phyloP scores from a whole-genome alignment of 2,888 invertebrate genomes.

The Oegoconia quadripuncta region DNA sequence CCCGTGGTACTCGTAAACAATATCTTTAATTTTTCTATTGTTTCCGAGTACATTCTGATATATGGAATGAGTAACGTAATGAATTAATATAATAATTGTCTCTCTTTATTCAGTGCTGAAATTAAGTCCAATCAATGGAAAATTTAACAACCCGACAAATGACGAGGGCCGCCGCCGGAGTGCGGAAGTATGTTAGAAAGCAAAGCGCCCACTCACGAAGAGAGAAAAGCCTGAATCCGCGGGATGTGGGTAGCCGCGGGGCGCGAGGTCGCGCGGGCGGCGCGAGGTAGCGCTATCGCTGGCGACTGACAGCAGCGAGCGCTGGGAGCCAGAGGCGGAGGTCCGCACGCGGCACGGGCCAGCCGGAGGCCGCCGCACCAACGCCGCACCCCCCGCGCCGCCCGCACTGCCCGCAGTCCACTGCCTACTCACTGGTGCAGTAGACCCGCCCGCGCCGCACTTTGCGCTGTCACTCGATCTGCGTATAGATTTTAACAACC shows the following conservation, averaged over 20 bases:
- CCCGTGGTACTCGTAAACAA: constrained; percentile 62
- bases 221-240: constrained; percentile 72
- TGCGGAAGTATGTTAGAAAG: constrained; percentile 68
- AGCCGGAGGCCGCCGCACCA: constrained; percentile 47
- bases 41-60: constrained; percentile 27
- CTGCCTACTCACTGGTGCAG: constrained; percentile 51
- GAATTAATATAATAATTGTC: no score
- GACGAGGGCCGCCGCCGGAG: constrained; percentile 32
- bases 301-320: constrained; percentile 74
- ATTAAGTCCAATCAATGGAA: background rate
- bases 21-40: constrained; percentile 39
- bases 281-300: constrained; percentile 72
- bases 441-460: constrained; percentile 75
- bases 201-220: constrained; percentile 78
- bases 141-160: background rate
- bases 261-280: constrained; percentile 60
- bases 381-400: constrained; percentile 37
- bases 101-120: background rate
- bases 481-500: constrained; percentile 21
- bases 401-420: constrained; percentile 34
- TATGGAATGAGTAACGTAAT: constrained; percentile 18
- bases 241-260: constrained; percentile 59
- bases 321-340: constrained; percentile 59
- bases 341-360: constrained; percentile 46
- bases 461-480: constrained; percentile 85